These are phyloP conservation scores for Enhydra lutris DNA, from an alignment of 2,113 vertebrate species.

Conservation along the genomic window DNA sequence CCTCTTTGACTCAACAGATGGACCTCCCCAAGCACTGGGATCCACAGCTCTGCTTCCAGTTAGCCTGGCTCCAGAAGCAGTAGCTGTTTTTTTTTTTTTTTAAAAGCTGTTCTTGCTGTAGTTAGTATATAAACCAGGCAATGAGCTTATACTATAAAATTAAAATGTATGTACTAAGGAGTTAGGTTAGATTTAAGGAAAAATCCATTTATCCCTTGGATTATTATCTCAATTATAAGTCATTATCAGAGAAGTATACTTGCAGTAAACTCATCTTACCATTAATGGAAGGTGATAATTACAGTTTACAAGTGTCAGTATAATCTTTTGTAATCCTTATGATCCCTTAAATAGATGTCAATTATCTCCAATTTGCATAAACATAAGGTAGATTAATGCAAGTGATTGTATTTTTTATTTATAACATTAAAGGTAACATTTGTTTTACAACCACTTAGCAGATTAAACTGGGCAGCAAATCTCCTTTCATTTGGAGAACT, in stretches of 20 bases:
- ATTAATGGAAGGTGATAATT: conserved; percentile 71
- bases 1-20: background rate
- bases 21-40: background rate
- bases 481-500: conserved; percentile 45
- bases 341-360: conserved; percentile 66
- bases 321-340: conserved; percentile 69
- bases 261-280: conserved; percentile 28
- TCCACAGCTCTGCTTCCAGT: background rate
- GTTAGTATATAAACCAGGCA: background rate
- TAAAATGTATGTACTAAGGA: conserved; percentile 1
- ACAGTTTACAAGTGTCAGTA: conserved; percentile 48
- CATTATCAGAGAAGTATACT: conserved; percentile 63
- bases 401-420: conserved; percentile 36
- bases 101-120: background rate
- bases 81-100: background rate
- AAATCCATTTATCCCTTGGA: conserved; percentile 47
- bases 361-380: conserved; percentile 60
- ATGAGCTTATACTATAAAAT: conserved; percentile 18
- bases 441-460: conserved; percentile 63
- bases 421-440: conserved; percentile 59
- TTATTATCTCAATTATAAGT: conserved; percentile 63
- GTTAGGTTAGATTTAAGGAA: conserved; percentile 13
- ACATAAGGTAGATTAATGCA: conserved; percentile 57
- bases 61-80: background rate
- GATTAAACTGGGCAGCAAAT: conserved; percentile 46